Conservation (phyloP, 2,888 invertebrate genomes). For the Linyphia triangularis region DNA sequence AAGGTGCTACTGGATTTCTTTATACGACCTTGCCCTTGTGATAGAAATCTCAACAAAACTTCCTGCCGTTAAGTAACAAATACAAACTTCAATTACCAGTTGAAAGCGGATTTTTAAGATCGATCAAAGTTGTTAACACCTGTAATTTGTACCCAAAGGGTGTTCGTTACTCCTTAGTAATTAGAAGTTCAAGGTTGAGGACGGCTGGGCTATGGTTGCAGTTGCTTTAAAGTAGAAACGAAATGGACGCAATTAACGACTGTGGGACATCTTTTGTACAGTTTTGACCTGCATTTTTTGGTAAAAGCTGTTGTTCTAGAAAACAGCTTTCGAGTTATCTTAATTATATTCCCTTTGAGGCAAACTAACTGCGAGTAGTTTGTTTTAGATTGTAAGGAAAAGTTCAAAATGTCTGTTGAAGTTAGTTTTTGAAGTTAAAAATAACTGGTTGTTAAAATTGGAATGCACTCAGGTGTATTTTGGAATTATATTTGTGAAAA, state of each 20-base stretch:
- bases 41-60: neutral
- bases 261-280: neutral
- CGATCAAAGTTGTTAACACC: neutral
- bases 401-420: no score
- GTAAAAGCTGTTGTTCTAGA: no score
- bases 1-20: neutral
- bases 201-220: neutral
- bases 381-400: no score
- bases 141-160: neutral
- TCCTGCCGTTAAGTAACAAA: neutral
- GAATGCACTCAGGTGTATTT: no score
- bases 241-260: neutral
- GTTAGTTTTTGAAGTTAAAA: no score
- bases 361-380: no score
- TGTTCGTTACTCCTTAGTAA: neutral
- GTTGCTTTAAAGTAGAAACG: neutral
- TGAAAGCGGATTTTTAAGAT: neutral
- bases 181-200: neutral
- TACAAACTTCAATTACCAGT: neutral
- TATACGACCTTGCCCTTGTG: neutral
- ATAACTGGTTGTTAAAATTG: no score
- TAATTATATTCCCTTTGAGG: no score
- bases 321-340: no score
- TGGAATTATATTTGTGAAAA: no score
- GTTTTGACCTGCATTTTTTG: neutral